phyloP scores from a whole-genome alignment of 2,888 invertebrate species.

The Palloptera scutellata region DNA sequence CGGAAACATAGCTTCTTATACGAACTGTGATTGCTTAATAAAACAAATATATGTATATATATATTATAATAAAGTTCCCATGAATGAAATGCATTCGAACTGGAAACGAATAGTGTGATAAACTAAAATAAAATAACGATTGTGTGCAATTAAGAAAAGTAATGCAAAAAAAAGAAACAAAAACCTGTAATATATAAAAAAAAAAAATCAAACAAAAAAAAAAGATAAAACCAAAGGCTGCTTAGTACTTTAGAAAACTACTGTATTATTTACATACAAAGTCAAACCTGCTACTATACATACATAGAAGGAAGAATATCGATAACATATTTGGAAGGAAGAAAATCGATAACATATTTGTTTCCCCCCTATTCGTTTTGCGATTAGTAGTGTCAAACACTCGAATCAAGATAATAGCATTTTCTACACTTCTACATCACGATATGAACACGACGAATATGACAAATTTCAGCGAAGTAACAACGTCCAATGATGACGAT shows the following conservation, averaged over 20 bases:
- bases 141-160: slow-evolving; percentile 40
- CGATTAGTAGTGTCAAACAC: too few species aligned
- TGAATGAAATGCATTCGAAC: slow-evolving; percentile 21
- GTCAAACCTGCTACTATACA: neutral
- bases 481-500: slow-evolving; percentile 27
- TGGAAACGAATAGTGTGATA: slow-evolving; percentile 46
- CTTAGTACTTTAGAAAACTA: too few species aligned
- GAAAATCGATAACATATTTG: too few species aligned
- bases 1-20: neutral
- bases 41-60: neutral
- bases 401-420: too few species aligned
- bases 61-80: slow-evolving; percentile 15
- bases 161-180: slow-evolving; percentile 5
- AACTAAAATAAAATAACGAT: slow-evolving; percentile 24
- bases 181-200: neutral
- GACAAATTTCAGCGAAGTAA: neutral
- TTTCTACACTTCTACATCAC: neutral
- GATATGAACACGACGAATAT: neutral
- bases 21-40: slow-evolving; percentile 21
- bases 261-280: slow-evolving; percentile 2
- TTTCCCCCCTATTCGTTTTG: neutral
- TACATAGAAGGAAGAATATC: too few species aligned
- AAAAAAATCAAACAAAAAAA: slow-evolving; percentile 3
- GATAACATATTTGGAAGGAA: too few species aligned
- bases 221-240: slow-evolving; percentile 3